Evolutionary conservation across 1,140 invertebrate genomes (phyloP).

Genomic region (Nasonia giraulti): DNA sequence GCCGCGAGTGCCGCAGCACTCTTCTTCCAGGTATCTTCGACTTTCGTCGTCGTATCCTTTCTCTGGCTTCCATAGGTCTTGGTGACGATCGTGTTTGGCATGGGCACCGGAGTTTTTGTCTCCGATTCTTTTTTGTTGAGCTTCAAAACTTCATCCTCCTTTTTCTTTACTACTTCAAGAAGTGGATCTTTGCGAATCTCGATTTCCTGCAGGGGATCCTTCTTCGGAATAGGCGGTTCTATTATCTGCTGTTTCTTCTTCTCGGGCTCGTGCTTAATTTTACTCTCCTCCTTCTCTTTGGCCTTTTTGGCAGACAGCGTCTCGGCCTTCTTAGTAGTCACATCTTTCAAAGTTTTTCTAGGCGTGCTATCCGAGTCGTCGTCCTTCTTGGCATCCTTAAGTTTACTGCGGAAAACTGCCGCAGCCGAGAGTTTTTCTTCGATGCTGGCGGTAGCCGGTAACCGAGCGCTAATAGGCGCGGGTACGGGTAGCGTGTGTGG

Average conservation of each 20-base stretch:
- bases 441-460: constrained; percentile 71
- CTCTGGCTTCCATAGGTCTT: constrained; percentile 42
- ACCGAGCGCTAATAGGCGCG: constrained; percentile 68
- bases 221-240: constrained; percentile 34
- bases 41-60: constrained; percentile 54
- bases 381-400: constrained; percentile 64
- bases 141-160: constrained; percentile 58
- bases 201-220: constrained; percentile 55
- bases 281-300: constrained; percentile 68
- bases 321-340: constrained; percentile 54
- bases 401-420: constrained; percentile 65
- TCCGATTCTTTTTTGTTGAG: constrained; percentile 48
- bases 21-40: constrained; percentile 64
- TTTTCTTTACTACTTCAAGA: constrained; percentile 54
- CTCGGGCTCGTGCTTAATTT: constrained; percentile 51
- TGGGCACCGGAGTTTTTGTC: background rate
- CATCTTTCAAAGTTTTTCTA: constrained; percentile 58
- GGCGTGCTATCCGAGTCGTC: constrained; percentile 54
- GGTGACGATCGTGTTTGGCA: background rate
- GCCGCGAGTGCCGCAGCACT: background rate
- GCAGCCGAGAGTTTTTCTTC: constrained; percentile 71
- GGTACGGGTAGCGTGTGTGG: constrained; percentile 59
- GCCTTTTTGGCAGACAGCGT: constrained; percentile 52
- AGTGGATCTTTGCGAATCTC: constrained; percentile 56
- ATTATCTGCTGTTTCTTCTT: constrained; percentile 54